Percentiles rank a stretch among this genome's conserved stretches.
Conservation (phyloP, 1,140 invertebrate species). For the Tetragonula clypearis region DNA sequence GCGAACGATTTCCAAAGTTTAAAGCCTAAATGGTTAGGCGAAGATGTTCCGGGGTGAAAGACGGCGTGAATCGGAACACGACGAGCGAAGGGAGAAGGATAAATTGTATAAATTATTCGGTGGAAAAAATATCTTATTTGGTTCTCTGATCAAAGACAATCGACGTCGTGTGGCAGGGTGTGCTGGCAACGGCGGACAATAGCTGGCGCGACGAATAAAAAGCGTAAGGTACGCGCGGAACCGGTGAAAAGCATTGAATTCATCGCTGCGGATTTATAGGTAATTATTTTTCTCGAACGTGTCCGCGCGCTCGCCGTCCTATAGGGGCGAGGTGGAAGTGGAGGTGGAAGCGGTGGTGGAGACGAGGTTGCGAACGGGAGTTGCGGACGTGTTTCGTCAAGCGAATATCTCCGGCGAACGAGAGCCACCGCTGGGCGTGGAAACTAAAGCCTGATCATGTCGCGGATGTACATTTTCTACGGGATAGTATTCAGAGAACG, state of each 20-base stretch:
- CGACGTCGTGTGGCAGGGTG: neutral
- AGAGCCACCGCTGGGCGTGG: slow-evolving; percentile 62
- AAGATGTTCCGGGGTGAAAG: neutral
- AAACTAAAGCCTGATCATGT: slow-evolving; percentile 68
- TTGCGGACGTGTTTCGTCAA: slow-evolving; percentile 53
- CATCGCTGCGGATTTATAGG: slow-evolving; percentile 76
- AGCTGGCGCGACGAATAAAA: slow-evolving; percentile 27
- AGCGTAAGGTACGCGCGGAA: slow-evolving; percentile 21
- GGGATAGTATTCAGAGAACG: slow-evolving; percentile 65
- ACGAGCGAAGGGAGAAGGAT: neutral
- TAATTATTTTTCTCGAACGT: slow-evolving; percentile 76
- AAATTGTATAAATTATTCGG: neutral
- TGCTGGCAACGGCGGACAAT: slow-evolving; percentile 41
- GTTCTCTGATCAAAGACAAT: slow-evolving; percentile 54
- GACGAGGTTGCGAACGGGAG: neutral
- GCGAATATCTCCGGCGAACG: slow-evolving; percentile 60
- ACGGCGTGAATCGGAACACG: neutral
- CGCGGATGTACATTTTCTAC: slow-evolving; percentile 69
- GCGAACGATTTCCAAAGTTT: neutral
- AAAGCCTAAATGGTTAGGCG: neutral
- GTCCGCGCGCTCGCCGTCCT: slow-evolving; percentile 8
- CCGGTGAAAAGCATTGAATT: slow-evolving; percentile 45
- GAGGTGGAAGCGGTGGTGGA: neutral
- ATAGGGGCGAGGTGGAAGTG: slow-evolving; percentile 13
- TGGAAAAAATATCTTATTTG: slow-evolving; percentile 24